Evolutionary conservation across 2,797 vertebrate species (phyloP).

Genomic region (Meriones psammophilus): DNA sequence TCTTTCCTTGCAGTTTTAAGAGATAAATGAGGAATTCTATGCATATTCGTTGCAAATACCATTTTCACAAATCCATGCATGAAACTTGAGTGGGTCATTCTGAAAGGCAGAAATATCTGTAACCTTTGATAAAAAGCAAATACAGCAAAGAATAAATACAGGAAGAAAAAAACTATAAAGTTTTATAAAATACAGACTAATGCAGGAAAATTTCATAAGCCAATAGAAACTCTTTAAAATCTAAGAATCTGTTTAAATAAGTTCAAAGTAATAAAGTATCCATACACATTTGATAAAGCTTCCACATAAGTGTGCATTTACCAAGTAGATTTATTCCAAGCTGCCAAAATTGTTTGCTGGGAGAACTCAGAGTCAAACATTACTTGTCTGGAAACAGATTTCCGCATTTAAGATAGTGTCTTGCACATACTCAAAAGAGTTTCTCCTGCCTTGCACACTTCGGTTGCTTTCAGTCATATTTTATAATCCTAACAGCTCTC

Average conservation of each 20-base stretch:
- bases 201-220: not conserved
- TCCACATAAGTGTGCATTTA: not conserved
- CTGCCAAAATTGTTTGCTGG: not conserved
- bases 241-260: not conserved
- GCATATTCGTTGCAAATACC: not conserved
- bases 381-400: not conserved
- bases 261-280: not conserved
- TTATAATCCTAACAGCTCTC: not conserved
- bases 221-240: not conserved
- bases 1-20: not conserved
- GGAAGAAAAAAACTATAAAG: not conserved
- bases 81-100: not conserved
- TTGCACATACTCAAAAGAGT: not conserved
- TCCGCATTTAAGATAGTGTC: not conserved
- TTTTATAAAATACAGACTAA: not conserved
- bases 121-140: not conserved
- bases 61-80: not conserved
- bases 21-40: not conserved
- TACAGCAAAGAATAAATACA: not conserved
- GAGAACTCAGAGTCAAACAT: not conserved
- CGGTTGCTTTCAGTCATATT: not conserved
- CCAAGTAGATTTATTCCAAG: constrained; percentile 24
- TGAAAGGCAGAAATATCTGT: rapidly evolving
- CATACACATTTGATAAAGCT: not conserved
- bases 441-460: not conserved